Evolutionary conservation across 2,113 vertebrate genomes (phyloP), one percentile per base, ranked within the genome.

Genomic region (Dromas ardeola): DNA sequence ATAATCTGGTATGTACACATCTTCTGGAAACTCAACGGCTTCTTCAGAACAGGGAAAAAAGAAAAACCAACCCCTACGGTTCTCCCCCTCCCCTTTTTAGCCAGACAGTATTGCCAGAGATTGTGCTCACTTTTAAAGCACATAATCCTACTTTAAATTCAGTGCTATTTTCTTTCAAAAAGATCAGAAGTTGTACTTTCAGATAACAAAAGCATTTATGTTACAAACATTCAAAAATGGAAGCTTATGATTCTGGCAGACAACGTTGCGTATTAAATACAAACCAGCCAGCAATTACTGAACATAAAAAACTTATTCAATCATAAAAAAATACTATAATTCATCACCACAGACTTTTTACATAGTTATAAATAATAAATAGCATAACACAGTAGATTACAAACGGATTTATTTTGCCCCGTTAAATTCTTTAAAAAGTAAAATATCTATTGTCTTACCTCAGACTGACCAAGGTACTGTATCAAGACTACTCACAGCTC

Each of bases 271-370:
- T 96, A 96, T 97, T 97, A 97, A 98, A 97, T 96, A 98, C 94
- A 96, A 96, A 98, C 94, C 96, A 95, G 93, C 94, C 91, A 98
- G 92, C 92, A 94, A 96, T 90, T 87, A 96, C 92, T 40, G 82
- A 98, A 98, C 96, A 97, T 91, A 97, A 95, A 97, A 97, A 97
- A 94, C 96, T 91, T 95, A 92, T 88, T 97, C 95, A 97, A 96
- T 98, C 97, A 98, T 98, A 98, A 98, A 98, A 98, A 98, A 98
- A 98, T 98, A 98, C 96, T 98, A 93, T 97, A 97, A 98, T 97
- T 94, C 95, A 97, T 94, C 96, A 97, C 93, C 95, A 98, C 97
- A 97, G 95, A 98, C 94, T 96, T 97, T 98, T 86, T 97, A 98
- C 94, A 96, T 58, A 98, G 92, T 97, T 96, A 98, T 97, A 98